Evolutionary conservation across 2,797 vertebrate species (phyloP).

Genomic region (Pelobates cultripes): DNA sequence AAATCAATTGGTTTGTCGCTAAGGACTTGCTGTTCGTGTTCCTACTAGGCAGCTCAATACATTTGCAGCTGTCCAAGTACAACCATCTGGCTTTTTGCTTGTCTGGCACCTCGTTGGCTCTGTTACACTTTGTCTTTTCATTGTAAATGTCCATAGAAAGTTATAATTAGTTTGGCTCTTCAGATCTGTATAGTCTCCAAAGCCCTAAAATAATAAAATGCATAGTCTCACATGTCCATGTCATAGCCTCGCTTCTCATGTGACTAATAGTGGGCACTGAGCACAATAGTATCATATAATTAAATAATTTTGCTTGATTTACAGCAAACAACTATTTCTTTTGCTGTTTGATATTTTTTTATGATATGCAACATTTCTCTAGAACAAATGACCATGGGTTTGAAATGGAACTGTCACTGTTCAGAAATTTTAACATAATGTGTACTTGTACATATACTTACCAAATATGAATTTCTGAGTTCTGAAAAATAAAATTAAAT

Average conservation of each 20-base stretch:
- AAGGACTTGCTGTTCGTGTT: slow-evolving; percentile 54
- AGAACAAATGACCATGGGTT: too few relatives aligned
- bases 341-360: too few relatives aligned
- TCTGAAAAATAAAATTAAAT: too few relatives aligned
- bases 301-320: neutral
- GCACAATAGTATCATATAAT: neutral
- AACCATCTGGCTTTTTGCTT: neutral
- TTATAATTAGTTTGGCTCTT: neutral
- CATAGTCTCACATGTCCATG: neutral
- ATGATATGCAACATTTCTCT: too few relatives aligned
- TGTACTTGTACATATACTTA: too few relatives aligned
- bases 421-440: too few relatives aligned
- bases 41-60: neutral
- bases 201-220: neutral
- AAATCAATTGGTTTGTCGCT: slow-evolving; percentile 56
- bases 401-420: too few relatives aligned
- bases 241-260: neutral
- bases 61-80: neutral
- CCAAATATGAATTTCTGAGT: too few relatives aligned
- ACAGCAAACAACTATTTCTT: neutral
- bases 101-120: slow-evolving; percentile 10
- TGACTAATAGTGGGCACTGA: neutral
- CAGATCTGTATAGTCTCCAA: neutral
- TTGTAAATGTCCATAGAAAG: neutral
- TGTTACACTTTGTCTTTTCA: neutral